phyloP scores from a whole-genome alignment of 2,797 vertebrate species.

The Centropyge bicolor region DNA sequence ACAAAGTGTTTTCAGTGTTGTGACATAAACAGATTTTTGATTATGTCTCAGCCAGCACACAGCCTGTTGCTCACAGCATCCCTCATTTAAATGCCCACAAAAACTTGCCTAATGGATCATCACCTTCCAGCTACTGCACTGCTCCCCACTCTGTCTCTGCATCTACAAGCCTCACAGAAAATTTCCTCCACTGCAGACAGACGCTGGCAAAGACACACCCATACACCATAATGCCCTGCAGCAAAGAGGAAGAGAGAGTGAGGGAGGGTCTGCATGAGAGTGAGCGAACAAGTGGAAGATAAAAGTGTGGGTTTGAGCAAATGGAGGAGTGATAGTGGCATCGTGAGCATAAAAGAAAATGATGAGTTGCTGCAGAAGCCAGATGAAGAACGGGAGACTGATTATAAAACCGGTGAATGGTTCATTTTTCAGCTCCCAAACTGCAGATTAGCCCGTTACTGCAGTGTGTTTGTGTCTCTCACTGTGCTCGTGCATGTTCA shows the following conservation, averaged over 20 bases:
- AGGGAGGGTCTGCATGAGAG: slow-evolving; percentile 5
- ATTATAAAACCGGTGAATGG: neutral
- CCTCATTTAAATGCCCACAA: slow-evolving; percentile 20
- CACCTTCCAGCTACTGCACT: slow-evolving; percentile 30
- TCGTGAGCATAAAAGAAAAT: neutral
- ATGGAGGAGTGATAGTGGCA: neutral
- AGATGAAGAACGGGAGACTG: neutral
- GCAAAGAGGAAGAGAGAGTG: slow-evolving; percentile 23
- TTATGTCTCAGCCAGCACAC: neutral
- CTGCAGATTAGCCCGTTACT: slow-evolving; percentile 2
- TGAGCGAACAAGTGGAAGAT: neutral
- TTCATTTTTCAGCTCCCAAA: slow-evolving; percentile 15
- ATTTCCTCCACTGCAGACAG: slow-evolving; percentile 57
- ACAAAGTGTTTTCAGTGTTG: neutral
- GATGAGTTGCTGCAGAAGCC: slow-evolving; percentile 6
- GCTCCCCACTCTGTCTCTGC: slow-evolving; percentile 35
- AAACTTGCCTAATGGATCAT: slow-evolving; percentile 26
- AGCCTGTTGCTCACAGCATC: slow-evolving; percentile 29
- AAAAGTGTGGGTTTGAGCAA: neutral
- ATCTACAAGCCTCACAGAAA: slow-evolving; percentile 36
- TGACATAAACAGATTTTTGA: slow-evolving; percentile 5
- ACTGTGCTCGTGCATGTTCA: neutral
- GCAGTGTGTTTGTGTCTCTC: slow-evolving; percentile 6
- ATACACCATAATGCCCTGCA: slow-evolving; percentile 47
- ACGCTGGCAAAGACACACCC: slow-evolving; percentile 61